A percentile compares a stretch with the other conserved stretches of the same genome.
Conservation (phyloP, 2,888 invertebrate species). For the Leptopilina myrica region DNA sequence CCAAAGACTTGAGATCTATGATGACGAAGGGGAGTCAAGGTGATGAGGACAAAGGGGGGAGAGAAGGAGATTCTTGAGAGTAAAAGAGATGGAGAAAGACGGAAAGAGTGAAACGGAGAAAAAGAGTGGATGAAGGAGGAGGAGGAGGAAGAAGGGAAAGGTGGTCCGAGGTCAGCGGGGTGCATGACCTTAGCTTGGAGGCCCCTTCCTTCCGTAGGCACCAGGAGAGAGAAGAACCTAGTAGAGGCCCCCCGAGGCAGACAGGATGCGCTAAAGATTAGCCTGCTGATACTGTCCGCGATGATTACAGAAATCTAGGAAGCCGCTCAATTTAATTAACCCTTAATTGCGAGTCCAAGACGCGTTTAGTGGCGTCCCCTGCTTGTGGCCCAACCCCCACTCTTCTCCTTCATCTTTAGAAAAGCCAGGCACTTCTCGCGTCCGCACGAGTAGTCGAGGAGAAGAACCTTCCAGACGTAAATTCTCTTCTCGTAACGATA, state of each 20-base stretch:
- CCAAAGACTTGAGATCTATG: constrained; percentile 42
- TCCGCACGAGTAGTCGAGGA: constrained; percentile 32
- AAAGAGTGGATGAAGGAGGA: constrained; percentile 50
- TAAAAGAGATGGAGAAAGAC: constrained; percentile 48
- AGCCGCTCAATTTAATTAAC: constrained; percentile 73
- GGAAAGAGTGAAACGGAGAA: constrained; percentile 43
- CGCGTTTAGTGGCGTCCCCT: constrained; percentile 53
- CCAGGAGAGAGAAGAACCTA: constrained; percentile 46
- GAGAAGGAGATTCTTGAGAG: constrained; percentile 47
- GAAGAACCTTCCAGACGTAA: constrained; percentile 32
- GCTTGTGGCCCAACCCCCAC: constrained; percentile 39
- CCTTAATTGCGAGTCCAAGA: constrained; percentile 67
- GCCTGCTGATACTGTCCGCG: constrained; percentile 74
- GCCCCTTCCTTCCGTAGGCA: constrained; percentile 68
- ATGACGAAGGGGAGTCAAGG: constrained; percentile 34
- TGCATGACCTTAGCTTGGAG: constrained; percentile 75
- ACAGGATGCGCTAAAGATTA: constrained; percentile 71
- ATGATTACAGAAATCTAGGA: constrained; percentile 75
- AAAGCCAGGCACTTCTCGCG: constrained; percentile 36
- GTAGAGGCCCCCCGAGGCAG: constrained; percentile 54
- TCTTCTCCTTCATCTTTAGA: constrained; percentile 31
- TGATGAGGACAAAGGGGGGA: constrained; percentile 48
- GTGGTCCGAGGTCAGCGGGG: constrained; percentile 76
- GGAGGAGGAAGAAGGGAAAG: constrained; percentile 61
- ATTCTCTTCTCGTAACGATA: constrained; percentile 39